phyloP scores from a whole-genome alignment of 2,797 vertebrate genomes.

The Poecilia velifera region DNA sequence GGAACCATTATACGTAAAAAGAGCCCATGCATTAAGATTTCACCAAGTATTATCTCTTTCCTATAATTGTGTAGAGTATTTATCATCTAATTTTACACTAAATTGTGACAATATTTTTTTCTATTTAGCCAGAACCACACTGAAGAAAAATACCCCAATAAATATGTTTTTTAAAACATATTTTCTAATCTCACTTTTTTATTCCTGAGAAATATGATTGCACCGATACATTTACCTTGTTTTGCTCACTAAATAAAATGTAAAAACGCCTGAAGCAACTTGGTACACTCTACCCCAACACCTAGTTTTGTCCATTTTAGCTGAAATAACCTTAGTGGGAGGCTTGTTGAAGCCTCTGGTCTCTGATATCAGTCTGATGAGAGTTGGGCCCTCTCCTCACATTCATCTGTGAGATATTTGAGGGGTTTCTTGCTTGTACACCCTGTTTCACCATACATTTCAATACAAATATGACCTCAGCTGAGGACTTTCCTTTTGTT shows the following conservation, averaged over 20 bases:
- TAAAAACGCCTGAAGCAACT: background rate
- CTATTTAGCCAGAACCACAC: background rate
- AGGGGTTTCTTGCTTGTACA: background rate
- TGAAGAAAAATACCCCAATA: background rate
- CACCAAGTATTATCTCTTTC: too few species aligned
- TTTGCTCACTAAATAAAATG: background rate
- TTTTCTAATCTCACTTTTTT: background rate
- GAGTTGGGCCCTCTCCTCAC: background rate
- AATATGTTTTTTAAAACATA: background rate
- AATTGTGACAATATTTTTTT: background rate
- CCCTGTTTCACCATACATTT: background rate
- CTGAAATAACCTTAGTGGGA: background rate
- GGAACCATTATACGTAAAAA: background rate
- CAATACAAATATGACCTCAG: background rate
- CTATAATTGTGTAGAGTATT: background rate
- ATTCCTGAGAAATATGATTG: background rate
- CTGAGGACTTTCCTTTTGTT: background rate
- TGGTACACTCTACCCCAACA: background rate
- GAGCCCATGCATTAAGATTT: background rate
- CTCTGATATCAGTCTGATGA: background rate
- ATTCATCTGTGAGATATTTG: background rate
- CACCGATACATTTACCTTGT: background rate
- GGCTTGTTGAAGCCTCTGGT: background rate
- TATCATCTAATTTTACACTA: background rate
- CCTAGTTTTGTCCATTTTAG: background rate